These are phyloP conservation scores for Pleuronectes platessa DNA, from an alignment of 2,113 vertebrate species.

Conservation along the genomic window DNA sequence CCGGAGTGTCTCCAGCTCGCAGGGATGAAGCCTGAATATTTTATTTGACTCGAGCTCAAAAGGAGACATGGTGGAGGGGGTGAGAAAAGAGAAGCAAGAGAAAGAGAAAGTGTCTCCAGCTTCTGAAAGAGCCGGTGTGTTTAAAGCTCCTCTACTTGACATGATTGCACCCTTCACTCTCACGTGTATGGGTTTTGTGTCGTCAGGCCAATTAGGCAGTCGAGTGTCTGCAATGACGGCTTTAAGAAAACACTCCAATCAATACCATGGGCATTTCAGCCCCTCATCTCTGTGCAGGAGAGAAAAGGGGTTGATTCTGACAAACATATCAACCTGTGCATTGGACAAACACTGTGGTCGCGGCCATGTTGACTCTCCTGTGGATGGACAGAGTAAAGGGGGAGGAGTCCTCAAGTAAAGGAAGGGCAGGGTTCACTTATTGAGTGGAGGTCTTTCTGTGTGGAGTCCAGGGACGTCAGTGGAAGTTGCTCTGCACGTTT, in stretches of 20 bases:
- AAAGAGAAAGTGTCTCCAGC: not conserved
- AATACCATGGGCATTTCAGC: constrained; percentile 28
- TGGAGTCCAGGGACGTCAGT: too few relatives aligned
- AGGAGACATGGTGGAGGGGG: constrained; percentile 4
- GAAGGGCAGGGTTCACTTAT: too few relatives aligned
- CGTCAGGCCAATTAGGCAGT: constrained; percentile 46
- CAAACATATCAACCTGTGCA: not conserved
- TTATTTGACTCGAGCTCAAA: constrained; percentile 65
- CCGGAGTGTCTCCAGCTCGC: constrained; percentile 62
- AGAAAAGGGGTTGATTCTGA: not conserved
- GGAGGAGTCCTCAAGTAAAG: too few relatives aligned
- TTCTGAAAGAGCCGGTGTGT: constrained; percentile 33
- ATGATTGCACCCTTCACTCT: constrained; percentile 52
- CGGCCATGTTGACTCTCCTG: not conserved
- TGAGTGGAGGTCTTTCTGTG: too few relatives aligned
- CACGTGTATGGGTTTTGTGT: constrained; percentile 22
- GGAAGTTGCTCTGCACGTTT: too few relatives aligned
- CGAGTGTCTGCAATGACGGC: constrained; percentile 23
- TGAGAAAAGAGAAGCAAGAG: not conserved
- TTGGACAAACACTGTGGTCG: not conserved
- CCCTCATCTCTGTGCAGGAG: not conserved
- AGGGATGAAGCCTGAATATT: constrained; percentile 71
- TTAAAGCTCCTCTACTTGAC: constrained; percentile 49
- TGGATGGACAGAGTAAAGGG: not conserved
- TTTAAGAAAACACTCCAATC: constrained; percentile 49